A percentile compares a stretch with the other conserved stretches of the same genome.
Conservation (phyloP, 1,140 invertebrate species). For the Akabosia matsudoensis region DNA sequence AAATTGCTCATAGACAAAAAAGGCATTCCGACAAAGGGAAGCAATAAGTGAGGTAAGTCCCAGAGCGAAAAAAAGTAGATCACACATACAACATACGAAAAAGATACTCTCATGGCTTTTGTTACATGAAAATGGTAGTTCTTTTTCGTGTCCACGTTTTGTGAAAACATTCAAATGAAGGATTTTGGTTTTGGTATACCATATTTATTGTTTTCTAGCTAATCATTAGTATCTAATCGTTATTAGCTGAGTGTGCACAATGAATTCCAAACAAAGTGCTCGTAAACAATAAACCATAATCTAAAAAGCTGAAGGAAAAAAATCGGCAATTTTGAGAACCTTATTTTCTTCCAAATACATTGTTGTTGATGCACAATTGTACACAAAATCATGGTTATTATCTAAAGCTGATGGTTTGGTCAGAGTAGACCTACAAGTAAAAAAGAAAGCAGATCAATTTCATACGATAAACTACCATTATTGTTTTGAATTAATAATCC, state of each 20-base stretch:
- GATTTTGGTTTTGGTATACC: not conserved
- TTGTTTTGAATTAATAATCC: not conserved
- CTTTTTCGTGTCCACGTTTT: too few species aligned
- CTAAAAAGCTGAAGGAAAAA: not conserved
- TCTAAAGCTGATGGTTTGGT: too few species aligned
- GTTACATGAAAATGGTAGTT: too few species aligned
- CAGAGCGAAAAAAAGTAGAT: not conserved
- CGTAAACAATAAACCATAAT: conserved; percentile 19
- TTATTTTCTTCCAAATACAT: not conserved
- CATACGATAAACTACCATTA: too few species aligned
- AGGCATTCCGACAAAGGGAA: not conserved
- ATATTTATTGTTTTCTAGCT: not conserved
- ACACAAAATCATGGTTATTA: not conserved
- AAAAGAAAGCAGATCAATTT: not conserved
- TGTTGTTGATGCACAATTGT: conserved; percentile 1
- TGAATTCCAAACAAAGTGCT: too few species aligned
- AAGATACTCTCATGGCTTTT: not conserved
- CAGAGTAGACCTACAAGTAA: too few species aligned
- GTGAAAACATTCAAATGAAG: not conserved
- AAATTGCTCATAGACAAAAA: conserved; percentile 23
- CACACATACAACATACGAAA: not conserved
- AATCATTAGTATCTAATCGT: conserved; percentile 2
- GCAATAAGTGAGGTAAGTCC: not conserved
- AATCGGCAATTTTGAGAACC: not conserved
- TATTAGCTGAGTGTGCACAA: conserved; percentile 2